Conservation (phyloP, 2,888 invertebrate genomes). For the Danaus chrysippus region DNA sequence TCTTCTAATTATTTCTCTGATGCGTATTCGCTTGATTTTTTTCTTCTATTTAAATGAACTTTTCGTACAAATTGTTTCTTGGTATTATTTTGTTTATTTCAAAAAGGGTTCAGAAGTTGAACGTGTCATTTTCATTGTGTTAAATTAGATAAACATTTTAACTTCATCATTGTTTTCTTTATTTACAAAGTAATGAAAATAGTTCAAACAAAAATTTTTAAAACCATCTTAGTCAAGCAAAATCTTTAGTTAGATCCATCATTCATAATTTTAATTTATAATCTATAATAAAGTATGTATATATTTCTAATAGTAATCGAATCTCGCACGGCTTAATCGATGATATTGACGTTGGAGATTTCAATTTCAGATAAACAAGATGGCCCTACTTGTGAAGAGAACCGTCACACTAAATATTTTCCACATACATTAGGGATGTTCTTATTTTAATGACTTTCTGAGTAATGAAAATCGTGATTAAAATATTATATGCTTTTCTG, state of each 20-base stretch:
- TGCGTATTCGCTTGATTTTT: not conserved
- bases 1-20: constrained; percentile 9
- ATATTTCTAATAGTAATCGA: not conserved
- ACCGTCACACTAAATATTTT: not conserved
- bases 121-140: no score
- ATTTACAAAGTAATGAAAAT: no score
- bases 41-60: not conserved
- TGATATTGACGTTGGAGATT: not conserved
- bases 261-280: not conserved
- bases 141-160: no score
- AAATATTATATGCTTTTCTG: no score
- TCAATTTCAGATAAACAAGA: constrained; percentile 7
- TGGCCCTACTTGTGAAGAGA: not conserved
- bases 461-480: no score
- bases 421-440: not conserved
- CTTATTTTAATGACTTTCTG: no score
- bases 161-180: no score
- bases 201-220: no score
- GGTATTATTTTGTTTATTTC: no score
- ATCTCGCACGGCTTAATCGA: not conserved
- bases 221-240: no score
- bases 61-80: not conserved
- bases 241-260: not conserved
- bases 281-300: not conserved
- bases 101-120: no score